Percentiles rank a stretch among this genome's conserved stretches.
Conservation (phyloP, 2,797 vertebrate genomes). For the Tinamus major region DNA sequence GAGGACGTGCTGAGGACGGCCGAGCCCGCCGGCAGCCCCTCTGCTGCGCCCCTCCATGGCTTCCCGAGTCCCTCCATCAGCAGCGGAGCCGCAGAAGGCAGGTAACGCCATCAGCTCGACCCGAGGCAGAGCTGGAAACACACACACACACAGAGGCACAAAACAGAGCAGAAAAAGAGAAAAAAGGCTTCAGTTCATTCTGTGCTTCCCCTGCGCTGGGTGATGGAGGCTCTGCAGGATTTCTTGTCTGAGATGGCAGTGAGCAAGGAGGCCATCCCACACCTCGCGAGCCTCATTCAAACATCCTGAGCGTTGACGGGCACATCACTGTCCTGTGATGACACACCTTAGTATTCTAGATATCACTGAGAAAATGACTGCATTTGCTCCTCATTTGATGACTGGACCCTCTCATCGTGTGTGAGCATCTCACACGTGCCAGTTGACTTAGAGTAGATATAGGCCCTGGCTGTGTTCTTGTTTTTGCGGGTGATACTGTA, state of each 20-base stretch:
- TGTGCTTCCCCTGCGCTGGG: background rate
- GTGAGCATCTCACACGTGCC: background rate
- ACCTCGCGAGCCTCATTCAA: background rate
- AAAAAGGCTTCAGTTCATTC: constrained; percentile 38
- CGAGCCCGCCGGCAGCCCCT: background rate
- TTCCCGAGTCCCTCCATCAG: background rate
- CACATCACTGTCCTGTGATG: background rate
- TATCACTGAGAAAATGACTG: background rate
- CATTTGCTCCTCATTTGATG: background rate
- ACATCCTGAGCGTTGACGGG: background rate
- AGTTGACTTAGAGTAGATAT: background rate
- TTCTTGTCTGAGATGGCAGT: background rate
- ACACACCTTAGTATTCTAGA: background rate
- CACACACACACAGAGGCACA: background rate
- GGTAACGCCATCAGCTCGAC: constrained; percentile 10
- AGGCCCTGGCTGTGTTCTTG: background rate
- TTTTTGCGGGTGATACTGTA: background rate
- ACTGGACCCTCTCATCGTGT: background rate
- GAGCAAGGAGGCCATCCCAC: background rate
- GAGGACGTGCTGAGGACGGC: background rate
- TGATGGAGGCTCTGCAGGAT: background rate
- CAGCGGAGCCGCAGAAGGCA: background rate
- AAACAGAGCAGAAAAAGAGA: background rate
- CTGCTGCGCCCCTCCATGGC: constrained; percentile 1
- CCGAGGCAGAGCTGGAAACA: constrained; percentile 18